Evolutionary conservation across 1,140 invertebrate species (phyloP), one percentile per base, ranked within the genome.

Genomic region (Homarus americanus): DNA sequence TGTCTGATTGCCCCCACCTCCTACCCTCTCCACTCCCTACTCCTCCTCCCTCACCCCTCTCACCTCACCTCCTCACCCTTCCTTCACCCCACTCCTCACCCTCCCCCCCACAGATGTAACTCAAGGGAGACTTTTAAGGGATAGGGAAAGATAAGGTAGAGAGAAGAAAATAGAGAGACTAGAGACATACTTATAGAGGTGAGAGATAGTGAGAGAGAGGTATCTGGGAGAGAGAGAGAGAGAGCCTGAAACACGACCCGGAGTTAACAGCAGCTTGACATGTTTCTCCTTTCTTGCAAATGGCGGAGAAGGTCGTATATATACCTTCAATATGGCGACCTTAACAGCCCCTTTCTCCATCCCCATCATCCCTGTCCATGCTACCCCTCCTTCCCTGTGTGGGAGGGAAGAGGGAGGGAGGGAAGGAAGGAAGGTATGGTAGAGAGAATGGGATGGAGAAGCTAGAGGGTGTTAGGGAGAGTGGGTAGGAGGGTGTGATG

Each of bases 201-300:
- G n/a, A 58, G 53, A 58, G 53, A 58, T 5, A 58, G 53, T 10
- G 53, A 58, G 53, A 58, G 53, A 58, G 53, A 58, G n/a, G n/a
- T n/a, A n/a, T n/a, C n/a, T n/a, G n/a, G n/a, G 53, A 58, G 53
- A 58, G 53, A 58, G 53, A 58, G 53, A 58, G 53, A 58, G 53
- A 69, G 63, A 69, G 63, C 24, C 63, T 69, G 63, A 69, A 69
- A 69, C 24, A 69, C 63, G 63, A 69, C 63, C n/a, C n/a, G 5
- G 63, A 28, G 63, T 69, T 69, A 69, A 69, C 63, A 69, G 63
- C 63, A 5, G 24, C 63, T 28, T n/a, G 63, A 69, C 63, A 69
- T 69, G 63, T 69, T 69, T 69, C 63, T 69, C 63, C 63, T 69
- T 69, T 69, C 63, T 69, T 69, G 63, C 63, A 69, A 69, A 69